Evolutionary conservation across 1,140 invertebrate species (phyloP), one percentile per base, ranked within the genome.

Genomic region (Calephelis virginiensis): DNA sequence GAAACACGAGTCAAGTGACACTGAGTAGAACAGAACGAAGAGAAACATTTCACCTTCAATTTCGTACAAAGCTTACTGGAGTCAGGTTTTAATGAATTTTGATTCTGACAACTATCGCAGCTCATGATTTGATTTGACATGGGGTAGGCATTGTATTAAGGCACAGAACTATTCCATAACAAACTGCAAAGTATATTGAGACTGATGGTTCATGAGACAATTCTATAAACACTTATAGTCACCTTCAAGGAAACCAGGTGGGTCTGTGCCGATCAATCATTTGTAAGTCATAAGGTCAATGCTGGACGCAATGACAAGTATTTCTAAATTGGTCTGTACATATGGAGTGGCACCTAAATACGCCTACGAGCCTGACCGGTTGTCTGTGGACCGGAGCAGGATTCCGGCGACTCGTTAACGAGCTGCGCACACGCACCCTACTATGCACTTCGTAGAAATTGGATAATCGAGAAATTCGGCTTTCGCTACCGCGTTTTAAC

Each of bases 341-440:
- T 76, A 76, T 73, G 60, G 17, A 56, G 69, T 67, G 69, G 68
- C 67, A 71, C 71, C 71, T 78, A 75, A 75, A 69, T 74, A 69
- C 68, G 63, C 62, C 59, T 63, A 68, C 67, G 66, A 66, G 61
- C 56, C 67, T 64, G 68, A 67, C 49, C 40, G 78, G 78, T 80
- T 81, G 72, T 70, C 80, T 82, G 72, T 73, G 73, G 67, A 74
- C 65, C 72, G 73, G 73, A 70, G 70, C 75, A 77, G 81, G 78
- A 82, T 82, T 82, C 80, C 80, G 76, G 72, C 72, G 74, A 48
- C 60, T 68, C 71, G 81, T 74, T 85, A 85, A 85, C 77, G 78
- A 83, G 80, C 28, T 76, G 76, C 75, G 81, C 81, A 83, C 76
- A 83, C 83, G 76, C 74, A 71, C 62, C 61, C 67, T 73, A 66